Evolutionary conservation across 2,113 vertebrate species (phyloP).

Genomic region (Notechis scutatus): DNA sequence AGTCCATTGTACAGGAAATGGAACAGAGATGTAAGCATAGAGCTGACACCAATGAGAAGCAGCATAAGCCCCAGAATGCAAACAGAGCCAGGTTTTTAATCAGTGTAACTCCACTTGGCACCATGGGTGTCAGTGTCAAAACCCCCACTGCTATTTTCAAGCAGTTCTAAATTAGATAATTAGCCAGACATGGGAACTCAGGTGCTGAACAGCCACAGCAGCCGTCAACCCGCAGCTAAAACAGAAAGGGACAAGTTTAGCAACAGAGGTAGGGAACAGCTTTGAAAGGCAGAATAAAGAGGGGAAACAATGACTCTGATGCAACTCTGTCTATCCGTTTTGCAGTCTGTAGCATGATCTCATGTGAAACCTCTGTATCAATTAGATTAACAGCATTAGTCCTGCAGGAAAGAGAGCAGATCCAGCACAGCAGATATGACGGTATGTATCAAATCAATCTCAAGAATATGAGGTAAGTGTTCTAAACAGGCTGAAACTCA

Average conservation of each 20-base stretch:
- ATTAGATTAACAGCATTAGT: slow-evolving; percentile 43
- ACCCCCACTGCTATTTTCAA: slow-evolving; percentile 32
- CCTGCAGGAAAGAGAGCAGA: slow-evolving; percentile 24
- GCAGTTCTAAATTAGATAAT: slow-evolving; percentile 21
- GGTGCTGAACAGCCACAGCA: no score
- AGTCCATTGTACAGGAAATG: slow-evolving; percentile 66
- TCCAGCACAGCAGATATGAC: slow-evolving; percentile 26
- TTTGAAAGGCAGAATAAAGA: background rate
- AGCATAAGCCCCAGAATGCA: slow-evolving; percentile 31
- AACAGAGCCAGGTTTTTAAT: slow-evolving; percentile 51
- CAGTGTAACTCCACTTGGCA: slow-evolving; percentile 45
- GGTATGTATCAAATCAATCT: background rate
- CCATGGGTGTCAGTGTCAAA: slow-evolving; percentile 39
- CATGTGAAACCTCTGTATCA: slow-evolving; percentile 37
- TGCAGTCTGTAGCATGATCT: slow-evolving; percentile 55
- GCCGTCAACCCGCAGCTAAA: background rate
- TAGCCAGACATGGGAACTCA: slow-evolving; percentile 24
- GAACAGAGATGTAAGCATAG: slow-evolving; percentile 66
- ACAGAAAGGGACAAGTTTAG: background rate
- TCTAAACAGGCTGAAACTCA: slow-evolving; percentile 15
- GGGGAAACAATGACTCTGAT: background rate
- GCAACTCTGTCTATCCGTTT: slow-evolving; percentile 46
- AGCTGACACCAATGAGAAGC: slow-evolving; percentile 3
- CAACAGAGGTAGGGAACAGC: background rate
- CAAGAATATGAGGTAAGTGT: background rate